Conservation (phyloP, 2,888 invertebrate genomes). For the Malthinus flaveolus region DNA sequence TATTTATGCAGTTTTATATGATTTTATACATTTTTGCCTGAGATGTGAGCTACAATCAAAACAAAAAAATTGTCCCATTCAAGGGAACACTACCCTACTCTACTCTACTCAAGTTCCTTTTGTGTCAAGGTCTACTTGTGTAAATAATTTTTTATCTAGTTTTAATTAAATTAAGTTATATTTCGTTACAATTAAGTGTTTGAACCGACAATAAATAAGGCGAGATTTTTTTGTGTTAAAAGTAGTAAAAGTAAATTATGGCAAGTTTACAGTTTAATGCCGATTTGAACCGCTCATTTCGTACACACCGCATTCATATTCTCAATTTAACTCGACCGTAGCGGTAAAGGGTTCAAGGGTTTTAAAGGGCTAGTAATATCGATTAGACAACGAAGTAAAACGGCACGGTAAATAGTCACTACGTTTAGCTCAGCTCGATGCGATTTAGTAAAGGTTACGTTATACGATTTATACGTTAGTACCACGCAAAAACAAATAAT, state of each 20-base stretch:
- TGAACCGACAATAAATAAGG: background rate
- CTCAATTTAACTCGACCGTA: conserved; percentile 41
- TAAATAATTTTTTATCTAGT: too few relatives aligned
- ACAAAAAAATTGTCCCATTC: too few relatives aligned
- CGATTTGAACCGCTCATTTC: conserved; percentile 25
- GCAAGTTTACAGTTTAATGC: conserved; percentile 15
- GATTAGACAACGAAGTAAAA: conserved; percentile 30
- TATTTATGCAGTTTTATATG: too few relatives aligned
- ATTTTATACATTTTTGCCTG: too few relatives aligned
- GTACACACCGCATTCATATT: conserved; percentile 40
- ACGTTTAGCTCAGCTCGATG: conserved; percentile 21
- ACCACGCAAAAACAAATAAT: conserved; percentile 40
- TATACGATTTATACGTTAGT: conserved; percentile 35
- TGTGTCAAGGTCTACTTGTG: too few relatives aligned
- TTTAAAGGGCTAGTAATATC: conserved; percentile 36
- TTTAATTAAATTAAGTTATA: background rate
- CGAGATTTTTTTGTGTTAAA: background rate
- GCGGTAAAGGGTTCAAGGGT: conserved; percentile 36
- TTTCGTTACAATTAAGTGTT: background rate
- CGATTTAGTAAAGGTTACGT: conserved; percentile 22
- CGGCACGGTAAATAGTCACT: conserved; percentile 13
- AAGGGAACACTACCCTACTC: too few relatives aligned
- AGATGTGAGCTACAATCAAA: too few relatives aligned
- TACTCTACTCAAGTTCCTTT: too few relatives aligned
- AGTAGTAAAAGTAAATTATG: conserved; percentile 7